Evolutionary conservation across 2,113 vertebrate species (phyloP).

Genomic region (Peromyscus maniculatus): DNA sequence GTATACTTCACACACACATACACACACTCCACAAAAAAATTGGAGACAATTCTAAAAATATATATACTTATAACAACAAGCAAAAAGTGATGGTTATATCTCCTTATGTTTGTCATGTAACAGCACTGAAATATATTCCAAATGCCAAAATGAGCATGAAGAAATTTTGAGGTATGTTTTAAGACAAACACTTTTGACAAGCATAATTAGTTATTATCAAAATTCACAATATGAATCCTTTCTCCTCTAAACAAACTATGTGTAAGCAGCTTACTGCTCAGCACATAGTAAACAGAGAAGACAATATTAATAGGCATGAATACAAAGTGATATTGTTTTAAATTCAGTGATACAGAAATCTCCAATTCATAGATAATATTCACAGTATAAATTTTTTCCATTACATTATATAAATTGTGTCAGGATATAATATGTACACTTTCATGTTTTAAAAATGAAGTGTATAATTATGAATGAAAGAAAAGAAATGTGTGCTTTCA

Average conservation of each 20-base stretch:
- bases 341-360: not conserved
- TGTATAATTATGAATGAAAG: not conserved
- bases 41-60: not conserved
- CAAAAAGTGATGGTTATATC: not conserved
- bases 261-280: not conserved
- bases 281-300: not conserved
- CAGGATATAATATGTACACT: not conserved
- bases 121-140: not conserved
- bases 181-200: not conserved
- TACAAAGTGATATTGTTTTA: not conserved
- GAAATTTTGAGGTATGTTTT: not conserved
- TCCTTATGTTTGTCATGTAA: not conserved
- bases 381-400: not conserved
- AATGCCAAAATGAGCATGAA: not conserved
- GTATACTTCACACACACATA: not conserved
- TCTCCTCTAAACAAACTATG: not conserved
- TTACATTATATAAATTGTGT: not conserved
- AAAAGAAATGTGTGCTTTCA: not conserved
- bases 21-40: not conserved
- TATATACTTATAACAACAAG: not conserved
- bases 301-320: not conserved
- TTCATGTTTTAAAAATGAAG: not conserved
- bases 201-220: slow-evolving; percentile 2
- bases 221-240: not conserved
- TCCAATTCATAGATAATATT: not conserved